phyloP scores from a whole-genome alignment of 1,140 invertebrate genomes.

The Chrysomallon squamiferum region DNA sequence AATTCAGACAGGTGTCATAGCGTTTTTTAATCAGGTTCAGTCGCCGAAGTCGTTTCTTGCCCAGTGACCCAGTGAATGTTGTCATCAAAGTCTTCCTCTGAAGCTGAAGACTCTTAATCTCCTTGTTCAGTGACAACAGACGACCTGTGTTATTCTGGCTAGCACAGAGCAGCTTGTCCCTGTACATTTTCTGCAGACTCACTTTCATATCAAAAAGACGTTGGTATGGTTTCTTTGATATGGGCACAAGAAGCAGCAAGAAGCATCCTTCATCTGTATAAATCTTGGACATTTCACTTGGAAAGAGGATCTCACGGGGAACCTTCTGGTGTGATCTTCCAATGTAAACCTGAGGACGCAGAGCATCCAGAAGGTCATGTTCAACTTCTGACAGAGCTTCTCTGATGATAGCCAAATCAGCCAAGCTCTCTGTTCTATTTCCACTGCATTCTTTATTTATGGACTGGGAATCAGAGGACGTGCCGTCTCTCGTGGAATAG shows the following conservation, averaged over 20 bases:
- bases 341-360: neutral
- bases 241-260: neutral
- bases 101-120: neutral
- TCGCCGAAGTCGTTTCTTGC: constrained; percentile 3
- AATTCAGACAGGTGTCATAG: neutral
- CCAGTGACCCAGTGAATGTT: constrained; percentile 11
- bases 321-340: constrained; percentile 10
- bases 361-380: neutral
- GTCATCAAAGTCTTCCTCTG: neutral
- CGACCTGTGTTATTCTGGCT: neutral
- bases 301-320: constrained; percentile 6
- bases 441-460: too few species aligned
- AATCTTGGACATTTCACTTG: neutral
- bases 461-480: too few species aligned
- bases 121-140: neutral
- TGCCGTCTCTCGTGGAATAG: too few species aligned
- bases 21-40: neutral
- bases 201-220: neutral
- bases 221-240: neutral
- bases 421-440: too few species aligned
- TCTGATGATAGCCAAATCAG: neutral
- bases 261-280: constrained; percentile 7
- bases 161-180: neutral
- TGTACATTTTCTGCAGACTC: constrained; percentile 2
- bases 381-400: constrained; percentile 5